A percentile compares a stretch with the other conserved stretches of the same genome.
Conservation (phyloP, 1,140 invertebrate genomes). For the Heliconius hermathena region DNA sequence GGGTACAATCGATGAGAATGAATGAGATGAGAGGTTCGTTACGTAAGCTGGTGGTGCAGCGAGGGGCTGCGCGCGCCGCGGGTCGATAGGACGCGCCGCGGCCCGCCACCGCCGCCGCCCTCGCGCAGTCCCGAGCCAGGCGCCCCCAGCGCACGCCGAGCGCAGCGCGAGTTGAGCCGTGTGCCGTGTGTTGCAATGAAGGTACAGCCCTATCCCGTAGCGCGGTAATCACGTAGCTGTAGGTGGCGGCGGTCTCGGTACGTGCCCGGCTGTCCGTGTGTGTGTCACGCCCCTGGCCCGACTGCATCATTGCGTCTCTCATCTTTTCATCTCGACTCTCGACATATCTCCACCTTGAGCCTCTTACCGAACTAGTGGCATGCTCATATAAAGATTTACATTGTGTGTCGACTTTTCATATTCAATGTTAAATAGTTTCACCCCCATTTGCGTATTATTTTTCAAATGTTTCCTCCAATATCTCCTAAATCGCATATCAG, state of each 20-base stretch:
- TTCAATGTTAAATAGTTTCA: not conserved
- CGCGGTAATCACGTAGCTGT: constrained; percentile 67
- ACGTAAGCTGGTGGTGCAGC: constrained; percentile 25
- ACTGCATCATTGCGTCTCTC: constrained; percentile 14
- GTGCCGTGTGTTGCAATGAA: constrained; percentile 70
- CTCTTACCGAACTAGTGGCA: constrained; percentile 13
- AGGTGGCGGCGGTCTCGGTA: constrained; percentile 65
- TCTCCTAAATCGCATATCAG: constrained; percentile 7
- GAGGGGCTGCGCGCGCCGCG: constrained; percentile 30
- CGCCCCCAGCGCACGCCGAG: constrained; percentile 27
- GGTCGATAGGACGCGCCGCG: constrained; percentile 6
- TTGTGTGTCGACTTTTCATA: not conserved
- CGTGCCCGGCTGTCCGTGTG: constrained; percentile 49
- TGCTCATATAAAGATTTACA: constrained; percentile 16
- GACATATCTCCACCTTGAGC: constrained; percentile 18
- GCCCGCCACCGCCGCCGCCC: constrained; percentile 21
- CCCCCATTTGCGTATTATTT: not conserved
- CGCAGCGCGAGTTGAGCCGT: constrained; percentile 23
- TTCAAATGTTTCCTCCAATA: constrained; percentile 4
- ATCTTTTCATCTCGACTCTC: constrained; percentile 10
- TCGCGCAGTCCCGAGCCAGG: constrained; percentile 33
- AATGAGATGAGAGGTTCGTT: constrained; percentile 26
- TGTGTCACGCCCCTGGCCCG: constrained; percentile 38
- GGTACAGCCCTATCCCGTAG: constrained; percentile 68
- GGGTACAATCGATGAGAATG: constrained; percentile 26